Evolutionary conservation across 1,140 invertebrate species (phyloP).

Genomic region (Choristoneura fumiferana): DNA sequence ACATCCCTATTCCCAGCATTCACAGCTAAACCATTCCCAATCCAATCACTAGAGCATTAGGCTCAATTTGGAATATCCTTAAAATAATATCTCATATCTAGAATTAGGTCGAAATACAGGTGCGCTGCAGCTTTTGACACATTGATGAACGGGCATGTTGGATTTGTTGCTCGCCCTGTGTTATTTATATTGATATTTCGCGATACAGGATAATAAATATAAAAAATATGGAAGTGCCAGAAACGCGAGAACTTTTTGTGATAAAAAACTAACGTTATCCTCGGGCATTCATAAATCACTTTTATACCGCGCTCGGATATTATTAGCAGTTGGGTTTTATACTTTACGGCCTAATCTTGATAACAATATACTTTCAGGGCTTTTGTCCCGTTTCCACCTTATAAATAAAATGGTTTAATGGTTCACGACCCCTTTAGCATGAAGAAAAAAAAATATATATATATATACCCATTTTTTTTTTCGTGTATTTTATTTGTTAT

Average conservation of each 20-base stretch:
- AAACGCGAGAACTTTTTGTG: conserved; percentile 2
- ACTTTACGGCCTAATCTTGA: too few species aligned
- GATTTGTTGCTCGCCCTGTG: conserved; percentile 5
- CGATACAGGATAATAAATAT: conserved; percentile 12
- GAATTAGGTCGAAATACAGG: conserved; percentile 4
- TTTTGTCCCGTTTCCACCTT: too few species aligned
- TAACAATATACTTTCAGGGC: too few species aligned
- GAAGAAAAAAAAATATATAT: too few species aligned
- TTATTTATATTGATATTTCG: neutral
- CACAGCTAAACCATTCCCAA: neutral
- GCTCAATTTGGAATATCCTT: neutral
- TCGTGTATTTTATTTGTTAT: too few species aligned
- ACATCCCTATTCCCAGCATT: too few species aligned
- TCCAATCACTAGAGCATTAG: neutral
- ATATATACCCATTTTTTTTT: too few species aligned
- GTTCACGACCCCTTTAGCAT: too few species aligned
- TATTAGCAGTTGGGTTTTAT: too few species aligned
- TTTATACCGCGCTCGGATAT: neutral
- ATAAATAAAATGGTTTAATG: too few species aligned
- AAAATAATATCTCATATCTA: conserved; percentile 7
- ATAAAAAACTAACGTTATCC: conserved; percentile 1
- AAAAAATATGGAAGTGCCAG: conserved; percentile 1
- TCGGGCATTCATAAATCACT: neutral
- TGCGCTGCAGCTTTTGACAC: conserved; percentile 3
- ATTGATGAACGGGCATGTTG: neutral